These are phyloP conservation scores for Chymomyza costata DNA, from an alignment of 1,140 invertebrate species.

Conservation along the genomic window DNA sequence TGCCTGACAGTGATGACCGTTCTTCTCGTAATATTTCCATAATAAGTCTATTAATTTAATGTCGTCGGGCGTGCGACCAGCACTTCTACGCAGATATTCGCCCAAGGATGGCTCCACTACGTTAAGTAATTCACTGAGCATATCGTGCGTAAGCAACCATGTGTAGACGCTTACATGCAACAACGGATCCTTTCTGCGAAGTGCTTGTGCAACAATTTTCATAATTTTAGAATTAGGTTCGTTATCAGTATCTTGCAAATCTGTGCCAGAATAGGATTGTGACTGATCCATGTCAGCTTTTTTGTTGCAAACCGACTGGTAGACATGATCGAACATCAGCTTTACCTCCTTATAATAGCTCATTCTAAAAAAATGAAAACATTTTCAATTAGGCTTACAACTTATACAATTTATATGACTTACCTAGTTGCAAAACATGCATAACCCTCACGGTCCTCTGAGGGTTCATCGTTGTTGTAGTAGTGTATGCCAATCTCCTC, in stretches of 20 bases:
- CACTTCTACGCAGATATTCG: constrained; percentile 83
- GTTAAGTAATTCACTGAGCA: constrained; percentile 86
- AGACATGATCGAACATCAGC: constrained; percentile 86
- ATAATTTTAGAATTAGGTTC: constrained; percentile 50
- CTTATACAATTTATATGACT: not conserved
- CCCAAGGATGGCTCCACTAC: constrained; percentile 88
- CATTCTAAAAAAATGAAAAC: constrained; percentile 77
- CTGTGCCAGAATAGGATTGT: not conserved
- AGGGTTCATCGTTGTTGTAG: constrained; percentile 89
- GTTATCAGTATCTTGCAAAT: constrained; percentile 14
- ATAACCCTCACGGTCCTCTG: constrained; percentile 86
- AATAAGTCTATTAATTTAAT: constrained; percentile 88
- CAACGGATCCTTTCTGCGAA: constrained; percentile 86
- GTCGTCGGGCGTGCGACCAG: constrained; percentile 77
- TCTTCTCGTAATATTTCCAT: constrained; percentile 97
- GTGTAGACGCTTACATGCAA: constrained; percentile 94
- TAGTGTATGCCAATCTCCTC: constrained; percentile 91
- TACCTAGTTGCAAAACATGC: constrained; percentile 78
- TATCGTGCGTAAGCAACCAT: constrained; percentile 87
- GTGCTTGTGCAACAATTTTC: constrained; percentile 76
- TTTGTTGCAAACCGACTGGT: constrained; percentile 77
- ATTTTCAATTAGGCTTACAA: no score
- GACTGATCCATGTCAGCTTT: constrained; percentile 20
- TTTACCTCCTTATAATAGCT: constrained; percentile 93
- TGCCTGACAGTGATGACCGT: constrained; percentile 93